Evolutionary conservation across 2,113 vertebrate genomes (phyloP), one percentile per base, ranked within the genome.

Genomic region (Actinemys pallida): DNA sequence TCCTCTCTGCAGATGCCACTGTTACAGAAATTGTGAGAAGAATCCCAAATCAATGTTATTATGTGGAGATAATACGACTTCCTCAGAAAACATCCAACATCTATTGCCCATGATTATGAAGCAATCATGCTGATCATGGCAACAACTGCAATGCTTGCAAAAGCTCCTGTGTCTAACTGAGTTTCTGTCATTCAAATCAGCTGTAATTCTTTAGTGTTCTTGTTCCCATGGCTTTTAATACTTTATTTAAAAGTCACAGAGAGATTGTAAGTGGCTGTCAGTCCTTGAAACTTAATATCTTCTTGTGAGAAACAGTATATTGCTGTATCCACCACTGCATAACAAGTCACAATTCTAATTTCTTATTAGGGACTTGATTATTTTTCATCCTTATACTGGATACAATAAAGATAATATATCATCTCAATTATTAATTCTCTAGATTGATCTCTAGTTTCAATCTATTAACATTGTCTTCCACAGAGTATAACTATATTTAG

Each of bases 11-110:
- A 97, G 92, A 94, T 96, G 89, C 86, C 69, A 84, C 84, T 96
- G 89, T 96, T 96, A 97, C 84, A 86, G 83, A 84, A 90, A 87
- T 54, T 57, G 35, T 90, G 83, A 98, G 88, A 89, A 96, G 88
- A 96, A 97, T 95, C 86, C 94, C 88, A 97, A 95, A 97, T 98
- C 83, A 97, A 19, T 92, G 87, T 81, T 96, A 92, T 96, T 97
- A 94, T 95, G 91, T 94, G 42, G 83, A 92, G 94, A 95, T 86
- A 97, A 94, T 90, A 83, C 62, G 90, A 89, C 89, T 95, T 97
- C 54, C 91, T 53, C 88, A 91, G 94, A 95, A 97, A 96, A 75
- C 57, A 94, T 88, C 89, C 86, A 90, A 47, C 82, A 83, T 88
- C 89, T 97, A 35, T 96, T 96, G 93, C 56, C 20, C 5, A 10